phyloP scores from a whole-genome alignment of 1,140 invertebrate genomes.

The Fopius arisanus region DNA sequence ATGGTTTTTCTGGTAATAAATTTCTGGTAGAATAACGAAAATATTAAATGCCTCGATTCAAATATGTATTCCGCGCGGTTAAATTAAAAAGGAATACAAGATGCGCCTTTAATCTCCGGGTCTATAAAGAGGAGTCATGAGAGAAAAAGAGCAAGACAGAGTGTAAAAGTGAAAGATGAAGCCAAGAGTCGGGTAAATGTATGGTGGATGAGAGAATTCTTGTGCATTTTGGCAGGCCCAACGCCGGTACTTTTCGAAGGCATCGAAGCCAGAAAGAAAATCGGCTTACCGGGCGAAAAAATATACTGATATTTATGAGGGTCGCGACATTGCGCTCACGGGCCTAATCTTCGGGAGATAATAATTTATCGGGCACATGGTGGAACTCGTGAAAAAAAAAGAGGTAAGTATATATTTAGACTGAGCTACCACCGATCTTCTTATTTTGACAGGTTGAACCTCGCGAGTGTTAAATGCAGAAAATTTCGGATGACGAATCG shows the following conservation, averaged over 20 bases:
- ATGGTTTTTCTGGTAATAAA: not conserved
- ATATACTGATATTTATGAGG: conserved; percentile 65
- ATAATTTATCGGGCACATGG: conserved; percentile 58
- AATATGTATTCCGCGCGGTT: not conserved
- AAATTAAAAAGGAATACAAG: conserved; percentile 46
- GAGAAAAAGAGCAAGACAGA: not conserved
- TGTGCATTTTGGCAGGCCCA: conserved; percentile 57
- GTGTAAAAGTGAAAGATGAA: conserved; percentile 9
- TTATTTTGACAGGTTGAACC: not conserved
- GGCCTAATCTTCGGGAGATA: conserved; percentile 64
- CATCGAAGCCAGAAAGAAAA: conserved; percentile 60
- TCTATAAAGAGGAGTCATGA: conserved; percentile 52
- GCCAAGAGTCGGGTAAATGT: conserved; percentile 22
- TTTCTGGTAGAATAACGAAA: not conserved
- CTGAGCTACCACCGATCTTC: conserved; percentile 1
- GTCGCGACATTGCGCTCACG: conserved; percentile 54
- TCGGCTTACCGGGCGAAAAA: conserved; percentile 61
- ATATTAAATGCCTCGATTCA: not conserved
- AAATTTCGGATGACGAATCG: not conserved
- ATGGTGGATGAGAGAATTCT: conserved; percentile 44
- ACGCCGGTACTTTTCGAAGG: conserved; percentile 52
- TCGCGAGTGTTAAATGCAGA: not conserved
- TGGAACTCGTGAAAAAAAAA: not conserved
- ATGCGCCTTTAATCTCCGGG: conserved; percentile 59
- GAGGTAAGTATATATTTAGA: conserved; percentile 2